phyloP scores from a whole-genome alignment of 2,113 vertebrate genomes.

The Sialia sialis region DNA sequence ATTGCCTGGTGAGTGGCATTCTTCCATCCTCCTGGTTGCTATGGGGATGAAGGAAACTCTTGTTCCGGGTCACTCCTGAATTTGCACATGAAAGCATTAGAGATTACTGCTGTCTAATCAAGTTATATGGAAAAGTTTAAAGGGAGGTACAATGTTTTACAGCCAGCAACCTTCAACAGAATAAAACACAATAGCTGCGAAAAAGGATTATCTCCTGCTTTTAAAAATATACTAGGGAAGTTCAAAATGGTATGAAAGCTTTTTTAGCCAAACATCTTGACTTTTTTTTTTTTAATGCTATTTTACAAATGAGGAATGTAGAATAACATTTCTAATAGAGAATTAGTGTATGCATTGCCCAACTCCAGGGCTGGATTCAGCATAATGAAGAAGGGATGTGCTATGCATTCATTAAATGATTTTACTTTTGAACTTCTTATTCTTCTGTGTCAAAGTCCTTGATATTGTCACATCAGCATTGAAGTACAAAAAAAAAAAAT shows the following conservation, averaged over 20 bases:
- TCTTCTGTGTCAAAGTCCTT: constrained; percentile 56
- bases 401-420: constrained; percentile 69
- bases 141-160: constrained; percentile 73
- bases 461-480: neutral
- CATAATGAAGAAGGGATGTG: constrained; percentile 66
- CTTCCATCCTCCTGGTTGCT: constrained; percentile 80
- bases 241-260: constrained; percentile 64
- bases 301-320: constrained; percentile 63
- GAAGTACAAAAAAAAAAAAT: neutral
- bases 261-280: constrained; percentile 48
- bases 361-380: constrained; percentile 55
- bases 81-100: constrained; percentile 82
- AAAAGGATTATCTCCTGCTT: constrained; percentile 70
- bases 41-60: constrained; percentile 78
- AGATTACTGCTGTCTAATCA: constrained; percentile 83
- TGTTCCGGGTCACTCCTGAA: constrained; percentile 79
- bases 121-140: constrained; percentile 82
- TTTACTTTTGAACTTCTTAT: constrained; percentile 69
- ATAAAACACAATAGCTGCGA: constrained; percentile 68
- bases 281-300: neutral
- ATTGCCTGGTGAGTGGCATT: constrained; percentile 80
- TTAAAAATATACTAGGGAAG: constrained; percentile 65
- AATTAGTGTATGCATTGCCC: constrained; percentile 63
- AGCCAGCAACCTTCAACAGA: constrained; percentile 68
- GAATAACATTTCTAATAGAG: constrained; percentile 67